phyloP scores from a whole-genome alignment of 1,140 invertebrate species.

The Aleiodes sp. region DNA sequence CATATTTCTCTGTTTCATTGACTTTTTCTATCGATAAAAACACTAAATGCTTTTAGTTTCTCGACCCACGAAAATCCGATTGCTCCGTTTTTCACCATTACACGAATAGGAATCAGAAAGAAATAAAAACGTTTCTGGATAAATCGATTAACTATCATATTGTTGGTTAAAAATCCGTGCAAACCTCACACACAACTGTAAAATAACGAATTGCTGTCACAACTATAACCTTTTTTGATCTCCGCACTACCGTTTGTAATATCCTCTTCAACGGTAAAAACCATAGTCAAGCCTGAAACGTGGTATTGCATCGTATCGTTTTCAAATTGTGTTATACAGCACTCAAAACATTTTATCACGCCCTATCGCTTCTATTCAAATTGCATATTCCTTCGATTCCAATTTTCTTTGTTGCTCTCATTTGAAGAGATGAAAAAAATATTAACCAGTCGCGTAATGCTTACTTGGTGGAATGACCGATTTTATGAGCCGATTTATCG shows the following conservation, averaged over 20 bases:
- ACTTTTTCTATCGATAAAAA: too few relatives aligned
- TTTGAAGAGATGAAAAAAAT: not conserved
- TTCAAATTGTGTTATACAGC: not conserved
- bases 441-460: conserved; percentile 22
- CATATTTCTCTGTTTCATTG: too few relatives aligned
- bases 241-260: not conserved
- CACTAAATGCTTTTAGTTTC: not conserved
- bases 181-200: not conserved
- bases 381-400: not conserved
- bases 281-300: not conserved
- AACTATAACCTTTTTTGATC: conserved; percentile 30
- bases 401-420: conserved; percentile 14
- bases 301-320: not conserved
- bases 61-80: not conserved
- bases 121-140: not conserved
- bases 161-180: conserved; percentile 4
- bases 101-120: not conserved
- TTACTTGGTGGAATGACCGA: not conserved
- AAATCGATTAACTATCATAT: conserved; percentile 29
- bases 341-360: not conserved
- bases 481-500: not conserved
- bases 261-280: too few relatives aligned
- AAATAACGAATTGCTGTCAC: conserved; percentile 40
- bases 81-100: not conserved
- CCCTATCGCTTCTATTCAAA: not conserved